Evolutionary conservation across 2,113 vertebrate genomes (phyloP), one percentile per base, ranked within the genome.

Genomic region (Arvicanthis niloticus): DNA sequence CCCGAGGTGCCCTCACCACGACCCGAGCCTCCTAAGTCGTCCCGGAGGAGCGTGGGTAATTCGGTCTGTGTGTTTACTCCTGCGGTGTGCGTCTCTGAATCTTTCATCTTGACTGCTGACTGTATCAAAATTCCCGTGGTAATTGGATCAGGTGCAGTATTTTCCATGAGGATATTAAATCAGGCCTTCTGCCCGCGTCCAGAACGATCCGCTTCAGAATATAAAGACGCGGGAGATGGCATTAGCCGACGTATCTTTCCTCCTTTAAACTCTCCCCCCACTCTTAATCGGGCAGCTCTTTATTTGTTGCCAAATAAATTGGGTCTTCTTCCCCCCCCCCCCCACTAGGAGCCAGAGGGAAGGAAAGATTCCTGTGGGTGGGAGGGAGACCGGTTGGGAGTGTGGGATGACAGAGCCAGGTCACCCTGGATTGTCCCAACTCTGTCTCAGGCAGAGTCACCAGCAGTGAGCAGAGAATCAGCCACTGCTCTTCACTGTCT

Each of bases 141-240:
- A 99, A 99, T 98, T 96, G 98, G 98, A 99, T 99, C 98, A 98
- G 98, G 97, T 98, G 97, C 97, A 89, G 96, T 60, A 94, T 97
- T 98, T 98, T 97, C 98, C 97, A 68, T 17, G 98, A 96, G 96
- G 95, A 98, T 98, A 97, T 98, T 87, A 97, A 98, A 98, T 97
- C 98, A 98, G 98, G 96, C 97, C 97, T 97, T 96, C 97, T 95
- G 97, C 97, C 97, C 70, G 78, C 8, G 91, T 97, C 58, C 26
- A 2, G 93, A 98, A 93, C 0, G 88, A 98, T 98, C 97, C 60
- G 16, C 93, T 88, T 93, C 97, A 82, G 97, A 97, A 97, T 97
- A 98, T 85, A 97, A 97, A 97, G 98, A 97, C 93, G 85, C 53
- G 6, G 97, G 81, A 88, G 97, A 98, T 95, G 97, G 95, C 96